phyloP scores from a whole-genome alignment of 2,888 invertebrate genomes.

The Adineta ricciae region DNA sequence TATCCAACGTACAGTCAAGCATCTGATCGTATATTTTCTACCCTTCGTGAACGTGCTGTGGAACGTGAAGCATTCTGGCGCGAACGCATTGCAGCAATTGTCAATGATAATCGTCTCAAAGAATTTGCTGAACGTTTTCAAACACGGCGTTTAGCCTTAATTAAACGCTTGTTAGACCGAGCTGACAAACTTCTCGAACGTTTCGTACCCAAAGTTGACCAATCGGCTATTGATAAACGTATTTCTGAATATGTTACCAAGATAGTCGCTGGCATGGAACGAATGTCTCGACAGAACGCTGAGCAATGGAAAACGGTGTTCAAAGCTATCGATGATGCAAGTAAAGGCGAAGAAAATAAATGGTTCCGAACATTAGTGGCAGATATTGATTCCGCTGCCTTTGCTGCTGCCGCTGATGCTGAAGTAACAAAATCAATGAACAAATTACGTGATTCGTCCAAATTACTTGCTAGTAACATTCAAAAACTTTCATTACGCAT shows the following conservation, averaged over 20 bases:
- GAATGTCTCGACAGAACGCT: neutral
- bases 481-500: neutral
- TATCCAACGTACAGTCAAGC: neutral
- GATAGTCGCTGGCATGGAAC: neutral
- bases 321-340: slow-evolving; percentile 8
- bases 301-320: neutral
- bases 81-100: neutral
- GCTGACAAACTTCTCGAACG: neutral
- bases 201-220: neutral
- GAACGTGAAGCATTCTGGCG: neutral
- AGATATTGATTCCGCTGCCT: neutral
- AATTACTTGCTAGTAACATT: neutral
- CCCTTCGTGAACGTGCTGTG: neutral
- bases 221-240: neutral
- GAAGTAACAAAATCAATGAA: neutral
- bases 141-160: neutral
- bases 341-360: neutral
- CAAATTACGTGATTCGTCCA: neutral
- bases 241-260: neutral
- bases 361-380: slow-evolving; percentile 1
- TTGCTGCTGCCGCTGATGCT: neutral
- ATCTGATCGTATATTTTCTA: neutral
- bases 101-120: neutral
- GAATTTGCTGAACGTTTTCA: neutral
- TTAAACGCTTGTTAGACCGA: neutral